Evolutionary conservation across 2,797 vertebrate genomes (phyloP).

Genomic region (Rhodeus uyekii): DNA sequence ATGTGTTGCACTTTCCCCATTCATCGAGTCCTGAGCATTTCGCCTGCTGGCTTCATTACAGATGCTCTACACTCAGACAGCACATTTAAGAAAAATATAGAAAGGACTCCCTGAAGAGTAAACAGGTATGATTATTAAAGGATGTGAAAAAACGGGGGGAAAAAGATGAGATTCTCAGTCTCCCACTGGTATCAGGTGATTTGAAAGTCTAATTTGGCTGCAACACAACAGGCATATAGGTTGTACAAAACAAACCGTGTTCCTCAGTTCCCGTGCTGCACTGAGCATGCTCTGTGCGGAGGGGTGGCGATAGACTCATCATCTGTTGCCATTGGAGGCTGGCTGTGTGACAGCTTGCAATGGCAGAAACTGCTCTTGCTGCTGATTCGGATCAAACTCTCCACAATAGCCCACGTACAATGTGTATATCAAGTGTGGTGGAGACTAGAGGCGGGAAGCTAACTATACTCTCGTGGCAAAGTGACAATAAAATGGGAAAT

Average conservation of each 20-base stretch:
- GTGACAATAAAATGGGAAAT: constrained; percentile 46
- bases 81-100: constrained; percentile 77
- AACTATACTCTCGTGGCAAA: constrained; percentile 34
- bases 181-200: constrained; percentile 79
- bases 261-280: constrained; percentile 70
- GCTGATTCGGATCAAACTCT: constrained; percentile 61
- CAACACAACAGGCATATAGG: constrained; percentile 77
- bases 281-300: constrained; percentile 71
- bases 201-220: constrained; percentile 84
- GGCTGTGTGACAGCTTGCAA: constrained; percentile 63
- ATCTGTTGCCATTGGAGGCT: constrained; percentile 56
- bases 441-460: constrained; percentile 36
- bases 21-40: constrained; percentile 66
- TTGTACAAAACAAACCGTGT: constrained; percentile 80
- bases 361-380: constrained; percentile 1
- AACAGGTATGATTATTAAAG: constrained; percentile 85
- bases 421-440: constrained; percentile 53
- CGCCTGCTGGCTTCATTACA: constrained; percentile 79
- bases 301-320: constrained; percentile 68
- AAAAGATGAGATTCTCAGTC: constrained; percentile 75
- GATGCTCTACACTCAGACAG: constrained; percentile 74
- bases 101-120: constrained; percentile 82
- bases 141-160: constrained; percentile 56
- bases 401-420: constrained; percentile 45
- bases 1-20: constrained; percentile 70